Evolutionary conservation across 2,797 vertebrate genomes (phyloP).

Genomic region (Sphenodon punctatus): DNA sequence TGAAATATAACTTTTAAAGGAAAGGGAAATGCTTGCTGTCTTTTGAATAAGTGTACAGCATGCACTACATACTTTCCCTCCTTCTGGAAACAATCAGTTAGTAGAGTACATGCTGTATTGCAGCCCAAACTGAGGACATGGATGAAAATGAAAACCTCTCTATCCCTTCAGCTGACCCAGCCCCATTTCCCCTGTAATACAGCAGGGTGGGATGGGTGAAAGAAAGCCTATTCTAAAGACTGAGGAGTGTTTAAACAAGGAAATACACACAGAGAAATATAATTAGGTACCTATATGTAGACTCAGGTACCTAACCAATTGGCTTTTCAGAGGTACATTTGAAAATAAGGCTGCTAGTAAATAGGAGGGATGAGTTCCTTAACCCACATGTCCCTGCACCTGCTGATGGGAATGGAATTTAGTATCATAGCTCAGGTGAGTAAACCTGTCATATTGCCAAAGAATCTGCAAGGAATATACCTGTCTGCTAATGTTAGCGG

Average conservation of each 20-base stretch:
- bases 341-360: not conserved
- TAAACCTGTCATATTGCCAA: not conserved
- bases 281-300: not conserved
- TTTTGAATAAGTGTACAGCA: not conserved
- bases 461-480: conserved; percentile 63
- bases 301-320: not conserved
- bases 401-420: too few species aligned
- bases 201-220: not conserved
- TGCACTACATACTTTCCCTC: not conserved
- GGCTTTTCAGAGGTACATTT: not conserved
- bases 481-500: conserved; percentile 91
- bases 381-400: too few species aligned
- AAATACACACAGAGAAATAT: not conserved
- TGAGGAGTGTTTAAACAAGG: not conserved
- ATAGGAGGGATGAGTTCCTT: too few species aligned
- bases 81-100: not conserved
- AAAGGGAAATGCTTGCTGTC: not conserved
- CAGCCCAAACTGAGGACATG: not conserved
- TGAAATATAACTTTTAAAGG: too few species aligned
- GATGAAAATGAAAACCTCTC: not conserved
- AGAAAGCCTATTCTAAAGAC: not conserved
- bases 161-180: not conserved
- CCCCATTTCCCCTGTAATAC: not conserved
- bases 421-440: not conserved
- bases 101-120: not conserved